These are phyloP conservation scores for Turdus rufiventris DNA, from an alignment of 2,113 vertebrate genomes.

Conservation along the genomic window DNA sequence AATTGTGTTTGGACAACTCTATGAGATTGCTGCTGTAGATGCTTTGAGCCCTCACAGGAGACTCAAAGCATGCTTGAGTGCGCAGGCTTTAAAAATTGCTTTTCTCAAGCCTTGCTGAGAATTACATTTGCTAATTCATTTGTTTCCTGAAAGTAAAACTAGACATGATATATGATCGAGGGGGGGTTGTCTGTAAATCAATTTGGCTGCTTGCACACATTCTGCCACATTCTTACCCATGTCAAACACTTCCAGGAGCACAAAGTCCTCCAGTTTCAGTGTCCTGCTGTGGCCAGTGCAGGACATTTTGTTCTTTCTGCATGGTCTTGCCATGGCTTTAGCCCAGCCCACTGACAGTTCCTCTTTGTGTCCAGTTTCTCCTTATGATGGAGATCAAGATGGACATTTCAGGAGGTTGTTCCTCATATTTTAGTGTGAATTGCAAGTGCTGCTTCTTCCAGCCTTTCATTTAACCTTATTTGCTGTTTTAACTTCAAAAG, in stretches of 20 bases:
- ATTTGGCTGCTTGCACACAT: not conserved
- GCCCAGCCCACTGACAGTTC: not conserved
- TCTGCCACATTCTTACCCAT: not conserved
- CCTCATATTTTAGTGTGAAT: not conserved
- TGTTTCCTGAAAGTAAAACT: conserved; percentile 8
- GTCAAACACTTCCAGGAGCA: not conserved
- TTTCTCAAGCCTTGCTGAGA: conserved; percentile 22
- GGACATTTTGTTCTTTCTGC: not conserved
- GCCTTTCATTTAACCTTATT: not conserved
- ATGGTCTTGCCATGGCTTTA: not conserved
- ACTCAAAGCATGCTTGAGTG: not conserved
- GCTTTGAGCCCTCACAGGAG: conserved; percentile 30
- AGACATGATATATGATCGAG: not conserved
- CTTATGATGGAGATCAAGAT: not conserved
- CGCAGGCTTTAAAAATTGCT: not conserved
- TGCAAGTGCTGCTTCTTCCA: not conserved
- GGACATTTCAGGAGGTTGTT: not conserved
- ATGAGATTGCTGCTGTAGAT: conserved; percentile 1
- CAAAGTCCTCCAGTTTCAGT: not conserved
- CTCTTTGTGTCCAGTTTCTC: not conserved
- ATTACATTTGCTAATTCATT: conserved; percentile 30
- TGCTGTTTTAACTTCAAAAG: not conserved
- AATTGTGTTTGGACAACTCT: conserved; percentile 32
- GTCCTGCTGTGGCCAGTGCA: not conserved
- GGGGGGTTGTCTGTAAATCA: not conserved